Conservation (phyloP, 1,140 invertebrate genomes). For the Penaeus vannamei region DNA sequence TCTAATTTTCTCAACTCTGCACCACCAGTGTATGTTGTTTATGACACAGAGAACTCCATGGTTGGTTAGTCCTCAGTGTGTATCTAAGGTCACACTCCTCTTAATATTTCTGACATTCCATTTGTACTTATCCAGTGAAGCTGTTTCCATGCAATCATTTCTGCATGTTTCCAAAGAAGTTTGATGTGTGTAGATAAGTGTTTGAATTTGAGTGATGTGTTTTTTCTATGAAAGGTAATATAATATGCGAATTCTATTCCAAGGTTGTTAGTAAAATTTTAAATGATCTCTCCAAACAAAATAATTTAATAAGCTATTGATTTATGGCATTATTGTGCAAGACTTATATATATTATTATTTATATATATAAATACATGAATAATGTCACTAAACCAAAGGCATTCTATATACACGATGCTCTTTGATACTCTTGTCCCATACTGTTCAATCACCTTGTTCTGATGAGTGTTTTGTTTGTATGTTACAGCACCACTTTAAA, state of each 20-base stretch:
- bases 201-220: slow-evolving; percentile 41
- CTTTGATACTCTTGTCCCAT: slow-evolving; percentile 49
- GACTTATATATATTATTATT: too few relatives aligned
- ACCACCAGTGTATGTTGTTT: too few relatives aligned
- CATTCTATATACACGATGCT: too few relatives aligned
- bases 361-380: too few relatives aligned
- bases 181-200: slow-evolving; percentile 47
- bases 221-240: slow-evolving; percentile 37
- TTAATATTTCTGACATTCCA: slow-evolving; percentile 37
- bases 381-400: too few relatives aligned
- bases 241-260: slow-evolving; percentile 8
- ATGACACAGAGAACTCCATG: too few relatives aligned
- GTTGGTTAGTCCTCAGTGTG: too few relatives aligned
- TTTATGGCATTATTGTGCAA: too few relatives aligned
- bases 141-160: slow-evolving; percentile 54
- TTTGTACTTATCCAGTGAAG: neutral
- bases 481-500: slow-evolving; percentile 56
- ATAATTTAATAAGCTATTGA: too few relatives aligned
- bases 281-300: neutral
- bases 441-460: slow-evolving; percentile 59
- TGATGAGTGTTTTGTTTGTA: slow-evolving; percentile 52
- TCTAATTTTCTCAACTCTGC: too few relatives aligned
- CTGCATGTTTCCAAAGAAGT: slow-evolving; percentile 56
- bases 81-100: slow-evolving; percentile 29
- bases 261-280: slow-evolving; percentile 12